Percentiles rank a stretch among this genome's conserved stretches.
Conservation (phyloP, 2,888 invertebrate genomes). For the Lithosia quadra region DNA sequence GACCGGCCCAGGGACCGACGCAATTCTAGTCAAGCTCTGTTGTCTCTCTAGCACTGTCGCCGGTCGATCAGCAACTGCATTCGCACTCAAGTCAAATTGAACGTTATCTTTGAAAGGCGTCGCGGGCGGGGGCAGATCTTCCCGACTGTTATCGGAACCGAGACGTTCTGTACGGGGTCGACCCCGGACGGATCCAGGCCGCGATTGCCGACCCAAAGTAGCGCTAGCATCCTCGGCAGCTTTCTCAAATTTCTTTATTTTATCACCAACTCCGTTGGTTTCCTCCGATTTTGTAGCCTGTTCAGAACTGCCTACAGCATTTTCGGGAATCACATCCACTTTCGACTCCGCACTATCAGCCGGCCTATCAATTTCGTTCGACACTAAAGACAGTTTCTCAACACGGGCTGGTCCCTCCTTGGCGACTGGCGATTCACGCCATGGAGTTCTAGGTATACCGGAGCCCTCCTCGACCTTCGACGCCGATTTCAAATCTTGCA, state of each 20-base stretch:
- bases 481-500: slow-evolving; percentile 3
- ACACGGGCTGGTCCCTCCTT: slow-evolving; percentile 54
- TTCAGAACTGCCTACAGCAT: neutral
- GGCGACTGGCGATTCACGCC: slow-evolving; percentile 56
- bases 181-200: slow-evolving; percentile 74
- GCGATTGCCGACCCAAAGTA: slow-evolving; percentile 64
- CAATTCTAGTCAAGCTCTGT: slow-evolving; percentile 58
- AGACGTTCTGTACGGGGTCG: slow-evolving; percentile 46
- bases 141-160: slow-evolving; percentile 63
- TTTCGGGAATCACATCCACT: neutral
- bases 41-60: slow-evolving; percentile 59
- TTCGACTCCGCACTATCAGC: slow-evolving; percentile 19
- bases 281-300: slow-evolving; percentile 60
- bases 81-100: slow-evolving; percentile 62
- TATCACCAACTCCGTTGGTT: slow-evolving; percentile 81
- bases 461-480: slow-evolving; percentile 49
- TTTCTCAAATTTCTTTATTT: slow-evolving; percentile 82
- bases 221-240: slow-evolving; percentile 77
- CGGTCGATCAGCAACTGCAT: slow-evolving; percentile 30
- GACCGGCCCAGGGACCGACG: slow-evolving; percentile 50
- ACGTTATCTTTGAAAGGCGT: slow-evolving; percentile 74
- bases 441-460: slow-evolving; percentile 37
- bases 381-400: slow-evolving; percentile 40
- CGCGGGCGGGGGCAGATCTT: slow-evolving; percentile 72
- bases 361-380: slow-evolving; percentile 28